Percentiles rank a stretch among this genome's conserved stretches.
These are phyloP conservation scores for Philereme vetulata DNA, from an alignment of 2,888 invertebrate species.

Conservation along the genomic window DNA sequence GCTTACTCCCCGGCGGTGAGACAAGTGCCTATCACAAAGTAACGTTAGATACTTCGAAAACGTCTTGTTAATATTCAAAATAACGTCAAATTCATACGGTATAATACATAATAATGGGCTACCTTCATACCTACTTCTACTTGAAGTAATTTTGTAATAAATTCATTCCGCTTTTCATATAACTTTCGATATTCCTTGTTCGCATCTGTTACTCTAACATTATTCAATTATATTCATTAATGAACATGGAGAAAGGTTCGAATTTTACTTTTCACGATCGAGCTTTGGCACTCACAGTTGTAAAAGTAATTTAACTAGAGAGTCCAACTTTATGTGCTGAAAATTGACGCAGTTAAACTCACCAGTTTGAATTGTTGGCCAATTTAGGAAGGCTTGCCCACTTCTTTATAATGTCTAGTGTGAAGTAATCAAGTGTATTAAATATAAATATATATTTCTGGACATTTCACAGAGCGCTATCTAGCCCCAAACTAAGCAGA, in stretches of 20 bases:
- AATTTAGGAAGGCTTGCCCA: not conserved
- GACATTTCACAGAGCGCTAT: no score
- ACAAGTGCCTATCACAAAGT: slow-evolving; percentile 27
- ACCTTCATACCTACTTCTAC: not conserved
- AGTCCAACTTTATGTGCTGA: slow-evolving; percentile 11
- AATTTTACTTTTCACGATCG: slow-evolving; percentile 10
- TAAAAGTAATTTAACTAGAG: slow-evolving; percentile 15
- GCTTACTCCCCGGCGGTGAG: no score
- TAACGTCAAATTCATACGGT: slow-evolving; percentile 1
- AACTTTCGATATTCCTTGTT: slow-evolving; percentile 23
- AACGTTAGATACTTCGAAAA: slow-evolving; percentile 9
- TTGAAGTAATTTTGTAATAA: slow-evolving; percentile 7
- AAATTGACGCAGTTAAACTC: slow-evolving; percentile 1
- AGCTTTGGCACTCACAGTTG: slow-evolving; percentile 10
- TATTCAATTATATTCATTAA: slow-evolving; percentile 24
- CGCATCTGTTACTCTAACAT: slow-evolving; percentile 23
- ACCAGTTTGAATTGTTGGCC: not conserved
- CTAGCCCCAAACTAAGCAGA: no score
- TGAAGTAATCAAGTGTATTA: not conserved
- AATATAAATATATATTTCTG: no score
- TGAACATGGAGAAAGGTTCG: slow-evolving; percentile 17
- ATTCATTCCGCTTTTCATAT: slow-evolving; percentile 20
- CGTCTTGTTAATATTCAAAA: slow-evolving; percentile 12
- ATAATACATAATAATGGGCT: no score
- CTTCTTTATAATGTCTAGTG: not conserved